phyloP scores from a whole-genome alignment of 2,888 invertebrate species.

The Imbricaverruca yamaguchii region DNA sequence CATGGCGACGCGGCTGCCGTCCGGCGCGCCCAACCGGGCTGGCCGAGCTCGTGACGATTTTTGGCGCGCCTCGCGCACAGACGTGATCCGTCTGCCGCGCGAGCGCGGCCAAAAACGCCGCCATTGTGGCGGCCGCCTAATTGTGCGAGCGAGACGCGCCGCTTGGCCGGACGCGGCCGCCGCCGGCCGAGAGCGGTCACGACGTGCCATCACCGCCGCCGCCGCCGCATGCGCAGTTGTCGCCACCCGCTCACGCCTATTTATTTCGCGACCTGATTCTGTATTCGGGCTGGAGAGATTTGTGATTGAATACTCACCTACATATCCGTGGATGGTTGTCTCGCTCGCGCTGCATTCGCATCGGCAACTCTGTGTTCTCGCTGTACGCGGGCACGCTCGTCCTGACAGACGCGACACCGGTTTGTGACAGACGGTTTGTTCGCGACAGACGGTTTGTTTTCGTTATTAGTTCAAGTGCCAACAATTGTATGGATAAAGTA shows the following conservation, averaged over 20 bases:
- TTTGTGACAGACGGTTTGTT: background rate
- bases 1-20: slow-evolving; percentile 6
- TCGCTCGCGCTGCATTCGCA: too few species aligned
- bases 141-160: background rate
- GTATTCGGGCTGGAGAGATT: slow-evolving; percentile 20
- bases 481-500: slow-evolving; percentile 20
- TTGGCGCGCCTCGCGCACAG: background rate
- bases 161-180: background rate
- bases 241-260: background rate
- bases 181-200: background rate
- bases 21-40: background rate
- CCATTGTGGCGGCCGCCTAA: background rate
- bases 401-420: background rate
- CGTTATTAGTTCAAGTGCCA: slow-evolving; percentile 22
- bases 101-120: background rate
- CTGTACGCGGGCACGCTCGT: background rate
- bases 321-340: background rate
- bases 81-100: background rate
- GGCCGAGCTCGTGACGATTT: slow-evolving; percentile 1
- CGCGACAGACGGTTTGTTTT: background rate
- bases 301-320: slow-evolving; percentile 22
- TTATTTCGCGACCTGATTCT: slow-evolving; percentile 18
- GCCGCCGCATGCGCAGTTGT: background rate
- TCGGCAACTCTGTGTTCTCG: background rate
- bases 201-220: background rate